Conservation (phyloP, 2,113 vertebrate species). For the Daubentonia madagascariensis region DNA sequence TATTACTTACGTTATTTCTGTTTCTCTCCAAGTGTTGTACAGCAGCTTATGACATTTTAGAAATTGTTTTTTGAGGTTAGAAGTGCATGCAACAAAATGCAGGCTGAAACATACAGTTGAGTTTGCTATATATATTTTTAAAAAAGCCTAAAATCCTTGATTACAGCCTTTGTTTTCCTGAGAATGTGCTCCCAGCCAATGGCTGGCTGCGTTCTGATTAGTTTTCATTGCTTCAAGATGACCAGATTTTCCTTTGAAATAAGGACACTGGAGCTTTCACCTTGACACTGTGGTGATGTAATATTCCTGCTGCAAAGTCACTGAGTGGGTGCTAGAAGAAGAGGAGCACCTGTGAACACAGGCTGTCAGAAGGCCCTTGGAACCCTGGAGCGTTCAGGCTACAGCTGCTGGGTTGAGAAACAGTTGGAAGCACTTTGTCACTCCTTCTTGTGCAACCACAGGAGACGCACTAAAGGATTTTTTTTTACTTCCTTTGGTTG, state of each 20-base stretch:
- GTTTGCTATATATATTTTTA: background rate
- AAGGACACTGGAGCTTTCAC: constrained; percentile 55
- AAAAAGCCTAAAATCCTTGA: background rate
- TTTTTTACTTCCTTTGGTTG: constrained; percentile 69
- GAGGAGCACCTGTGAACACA: constrained; percentile 56
- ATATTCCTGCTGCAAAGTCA: constrained; percentile 47
- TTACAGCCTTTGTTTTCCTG: background rate
- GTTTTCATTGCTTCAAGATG: constrained; percentile 51
- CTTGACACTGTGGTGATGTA: background rate
- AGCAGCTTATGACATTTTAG: background rate
- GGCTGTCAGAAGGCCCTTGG: constrained; percentile 26
- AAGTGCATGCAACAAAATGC: background rate
- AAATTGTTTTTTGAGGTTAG: background rate
- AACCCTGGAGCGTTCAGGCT: constrained; percentile 34
- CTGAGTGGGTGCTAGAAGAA: constrained; percentile 38
- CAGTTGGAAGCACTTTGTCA: constrained; percentile 57
- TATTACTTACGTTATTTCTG: background rate
- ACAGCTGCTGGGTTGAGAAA: constrained; percentile 68
- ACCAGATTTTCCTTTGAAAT: constrained; percentile 55
- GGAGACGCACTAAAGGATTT: constrained; percentile 47
- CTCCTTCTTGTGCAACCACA: constrained; percentile 52
- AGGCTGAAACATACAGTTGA: background rate
- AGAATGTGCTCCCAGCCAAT: background rate
- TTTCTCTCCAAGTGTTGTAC: background rate
- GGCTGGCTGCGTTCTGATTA: background rate